These are phyloP conservation scores for Coleophora deauratella DNA, from an alignment of 2,888 invertebrate genomes.

Conservation along the genomic window DNA sequence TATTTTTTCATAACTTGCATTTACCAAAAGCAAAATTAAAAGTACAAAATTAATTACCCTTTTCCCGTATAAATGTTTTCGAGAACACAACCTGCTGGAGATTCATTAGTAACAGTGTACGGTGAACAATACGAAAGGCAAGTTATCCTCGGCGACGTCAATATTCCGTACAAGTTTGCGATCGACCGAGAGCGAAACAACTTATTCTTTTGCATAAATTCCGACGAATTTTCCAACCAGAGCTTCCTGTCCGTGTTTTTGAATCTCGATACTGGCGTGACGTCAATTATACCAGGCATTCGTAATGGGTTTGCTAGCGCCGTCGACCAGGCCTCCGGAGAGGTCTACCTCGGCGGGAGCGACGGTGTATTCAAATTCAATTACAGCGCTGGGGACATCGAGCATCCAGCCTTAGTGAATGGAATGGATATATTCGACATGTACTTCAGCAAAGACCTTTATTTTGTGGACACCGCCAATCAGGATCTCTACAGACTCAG, in stretches of 20 bases:
- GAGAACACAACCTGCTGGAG: no score
- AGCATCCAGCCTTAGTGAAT: conserved; percentile 27
- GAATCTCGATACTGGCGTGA: conserved; percentile 30
- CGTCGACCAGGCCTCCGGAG: conserved; percentile 33
- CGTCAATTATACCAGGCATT: conserved; percentile 36
- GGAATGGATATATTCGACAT: conserved; percentile 45
- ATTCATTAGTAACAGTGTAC: conserved; percentile 10
- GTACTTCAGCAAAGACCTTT: conserved; percentile 35
- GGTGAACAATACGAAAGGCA: conserved; percentile 28
- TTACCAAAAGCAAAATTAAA: no score
- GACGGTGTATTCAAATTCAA: conserved; percentile 46
- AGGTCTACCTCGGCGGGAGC: conserved; percentile 45
- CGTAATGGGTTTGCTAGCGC: conserved; percentile 50
- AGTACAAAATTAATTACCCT: no score
- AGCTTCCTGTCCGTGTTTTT: conserved; percentile 44
- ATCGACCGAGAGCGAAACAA: conserved; percentile 33
- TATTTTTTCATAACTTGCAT: no score
- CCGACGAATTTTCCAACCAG: conserved; percentile 47
- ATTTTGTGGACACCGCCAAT: conserved; percentile 41
- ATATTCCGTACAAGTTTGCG: conserved; percentile 43
- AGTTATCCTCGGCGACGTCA: conserved; percentile 41
- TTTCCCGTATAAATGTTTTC: no score
- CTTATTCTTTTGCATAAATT: conserved; percentile 48
- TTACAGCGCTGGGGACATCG: conserved; percentile 28
- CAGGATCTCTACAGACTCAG: conserved; percentile 32